A percentile compares a stretch with the other conserved stretches of the same genome.
Evolutionary conservation across 1,140 invertebrate genomes (phyloP).

Genomic region (Achatina immaculata): DNA sequence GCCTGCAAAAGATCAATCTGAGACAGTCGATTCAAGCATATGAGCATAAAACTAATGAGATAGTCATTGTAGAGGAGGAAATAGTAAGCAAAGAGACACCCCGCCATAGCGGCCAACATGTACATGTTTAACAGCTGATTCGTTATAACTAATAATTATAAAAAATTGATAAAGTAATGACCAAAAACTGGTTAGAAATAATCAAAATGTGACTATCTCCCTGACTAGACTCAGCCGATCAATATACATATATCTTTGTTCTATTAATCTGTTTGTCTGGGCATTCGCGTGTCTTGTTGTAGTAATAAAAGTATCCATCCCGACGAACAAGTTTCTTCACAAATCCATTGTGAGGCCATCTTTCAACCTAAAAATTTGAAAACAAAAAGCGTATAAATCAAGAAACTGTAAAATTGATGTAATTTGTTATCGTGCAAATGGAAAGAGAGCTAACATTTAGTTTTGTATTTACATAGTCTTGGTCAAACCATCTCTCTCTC

Average conservation of each 20-base stretch:
- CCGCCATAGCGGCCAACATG: conserved; percentile 26
- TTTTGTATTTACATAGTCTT: no score
- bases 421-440: no score
- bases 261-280: conserved; percentile 70
- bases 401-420: not conserved
- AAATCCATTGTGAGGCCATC: conserved; percentile 71
- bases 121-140: conserved; percentile 18
- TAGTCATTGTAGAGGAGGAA: conserved; percentile 9
- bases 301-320: conserved; percentile 71
- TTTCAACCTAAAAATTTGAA: conserved; percentile 58
- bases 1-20: not conserved
- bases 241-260: conserved; percentile 70
- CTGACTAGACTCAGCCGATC: conserved; percentile 22
- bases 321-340: conserved; percentile 70
- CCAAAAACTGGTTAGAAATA: no score
- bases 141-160: not conserved
- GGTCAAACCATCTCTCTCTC: no score
- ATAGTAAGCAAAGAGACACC: conserved; percentile 32
- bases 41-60: conserved; percentile 2
- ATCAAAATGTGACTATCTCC: not conserved
- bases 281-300: conserved; percentile 68
- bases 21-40: not conserved
- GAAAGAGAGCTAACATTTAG: no score
- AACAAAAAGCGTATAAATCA: not conserved
- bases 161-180: not conserved